Base-by-base conservation (phyloP, 2,888 invertebrate species). In the Dicyrtoma fusca region DNA sequence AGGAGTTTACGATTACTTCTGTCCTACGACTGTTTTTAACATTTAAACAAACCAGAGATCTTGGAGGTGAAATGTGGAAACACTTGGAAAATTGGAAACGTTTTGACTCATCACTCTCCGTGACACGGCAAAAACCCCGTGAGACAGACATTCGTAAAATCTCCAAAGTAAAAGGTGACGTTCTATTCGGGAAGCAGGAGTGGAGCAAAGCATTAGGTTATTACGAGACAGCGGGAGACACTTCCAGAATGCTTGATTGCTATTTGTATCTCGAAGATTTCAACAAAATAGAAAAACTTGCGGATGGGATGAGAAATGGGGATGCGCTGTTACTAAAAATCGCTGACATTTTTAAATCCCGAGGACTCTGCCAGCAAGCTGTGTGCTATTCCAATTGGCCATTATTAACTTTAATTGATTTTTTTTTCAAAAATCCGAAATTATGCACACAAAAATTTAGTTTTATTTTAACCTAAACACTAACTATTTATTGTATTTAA, bases 41-140 rank as follows among this genome's bases (percentile, higher is more conserved):
- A n/a, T n/a, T n/a, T n/a, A n/a, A n/a, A n/a, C n/a, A n/a, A n/a
- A n/a, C n/a, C 34, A 34, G 34, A 34, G 34, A 34, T 34, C 34
- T 34, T 34, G 34, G 34, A 34, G 34, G 97, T 75, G 89, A 90
- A 57, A 85, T 99, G 79, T 88, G 97, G 0, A 92, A 92, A 83
- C 93, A 92, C 65, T 85, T 98, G 6, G 95, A 97, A 1, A 97
- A 99, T 83, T 98, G 97, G 92, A 94, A 95, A 82, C 88, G 94
- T 47, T 96, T 97, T 0, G 90, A 97, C 11, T 94, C 97, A 82
- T 69, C 74, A 1, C 51, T 74, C n/a, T 82, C 87, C 23, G 80
- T 87, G 45, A 72, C 72, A 5, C 23, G 57, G 10, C 75, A 75
- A 17, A 61, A 75, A 49, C 72, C 74, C 11, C 74, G 78, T 0